Evolutionary conservation across 2,113 vertebrate species (phyloP).

Genomic region (Bos indicus): DNA sequence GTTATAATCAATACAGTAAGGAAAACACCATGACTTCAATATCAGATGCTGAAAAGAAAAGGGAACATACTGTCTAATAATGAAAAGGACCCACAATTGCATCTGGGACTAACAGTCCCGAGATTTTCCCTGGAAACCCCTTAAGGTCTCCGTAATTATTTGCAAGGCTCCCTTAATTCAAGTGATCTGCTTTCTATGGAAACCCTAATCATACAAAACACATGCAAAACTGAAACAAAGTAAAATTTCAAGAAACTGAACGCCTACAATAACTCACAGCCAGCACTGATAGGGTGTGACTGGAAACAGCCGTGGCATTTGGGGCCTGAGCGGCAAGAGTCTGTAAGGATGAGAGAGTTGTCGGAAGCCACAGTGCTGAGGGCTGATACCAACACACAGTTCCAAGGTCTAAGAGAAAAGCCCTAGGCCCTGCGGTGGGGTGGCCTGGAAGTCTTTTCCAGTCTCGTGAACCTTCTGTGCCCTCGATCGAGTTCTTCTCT

Average conservation of each 20-base stretch:
- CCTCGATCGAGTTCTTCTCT: background rate
- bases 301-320: background rate
- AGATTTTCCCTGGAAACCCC: conserved; percentile 22
- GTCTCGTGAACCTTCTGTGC: background rate
- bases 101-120: background rate
- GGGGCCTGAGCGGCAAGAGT: background rate
- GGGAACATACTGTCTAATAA: background rate
- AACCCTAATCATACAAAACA: conserved; percentile 37
- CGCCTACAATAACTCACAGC: background rate
- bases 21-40: background rate
- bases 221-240: conserved; percentile 8
- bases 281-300: background rate
- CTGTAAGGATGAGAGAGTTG: background rate
- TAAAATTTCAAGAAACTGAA: background rate
- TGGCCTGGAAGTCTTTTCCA: background rate
- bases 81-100: background rate
- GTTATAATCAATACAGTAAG: background rate
- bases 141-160: conserved; percentile 39
- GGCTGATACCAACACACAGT: background rate
- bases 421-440: background rate
- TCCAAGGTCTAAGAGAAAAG: background rate
- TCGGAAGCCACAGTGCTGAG: background rate
- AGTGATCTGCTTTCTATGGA: conserved; percentile 43
- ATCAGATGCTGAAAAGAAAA: background rate
- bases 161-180: conserved; percentile 18